Conservation (phyloP, 2,797 vertebrate species). For the Parotocinclus haroldoi region DNA sequence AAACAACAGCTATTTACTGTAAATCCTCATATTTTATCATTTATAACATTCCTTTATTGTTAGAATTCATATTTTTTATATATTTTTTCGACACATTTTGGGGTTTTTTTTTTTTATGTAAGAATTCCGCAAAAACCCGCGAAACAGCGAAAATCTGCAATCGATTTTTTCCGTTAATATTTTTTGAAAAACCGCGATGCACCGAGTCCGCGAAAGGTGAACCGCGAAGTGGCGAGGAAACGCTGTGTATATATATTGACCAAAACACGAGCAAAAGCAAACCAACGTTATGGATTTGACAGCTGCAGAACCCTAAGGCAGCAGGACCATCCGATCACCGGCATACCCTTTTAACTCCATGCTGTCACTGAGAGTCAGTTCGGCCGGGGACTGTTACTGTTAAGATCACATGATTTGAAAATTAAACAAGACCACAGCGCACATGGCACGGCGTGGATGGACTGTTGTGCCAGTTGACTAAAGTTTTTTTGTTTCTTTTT, state of each 20-base stretch:
- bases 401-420: slow-evolving; percentile 20
- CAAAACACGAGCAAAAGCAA: background rate
- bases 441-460: slow-evolving; percentile 15
- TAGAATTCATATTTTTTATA: no score
- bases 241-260: background rate
- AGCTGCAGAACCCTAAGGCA: slow-evolving; percentile 14
- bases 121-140: no score
- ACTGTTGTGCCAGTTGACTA: background rate
- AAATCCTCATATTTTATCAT: no score
- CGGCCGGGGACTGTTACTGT: background rate
- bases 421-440: slow-evolving; percentile 22
- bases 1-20: no score
- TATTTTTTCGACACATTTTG: no score
- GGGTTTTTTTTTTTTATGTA: no score
- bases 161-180: no score
- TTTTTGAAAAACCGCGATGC: no score
- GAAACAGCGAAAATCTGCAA: no score
- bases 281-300: slow-evolving; percentile 10
- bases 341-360: slow-evolving; percentile 6
- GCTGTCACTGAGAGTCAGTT: slow-evolving; percentile 4
- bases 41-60: no score
- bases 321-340: slow-evolving; percentile 20
- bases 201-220: no score
- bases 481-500: background rate
- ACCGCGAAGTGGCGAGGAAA: no score